These are phyloP conservation scores for Drosophila erecta DNA, from an alignment of 1,140 invertebrate genomes.

Conservation along the genomic window DNA sequence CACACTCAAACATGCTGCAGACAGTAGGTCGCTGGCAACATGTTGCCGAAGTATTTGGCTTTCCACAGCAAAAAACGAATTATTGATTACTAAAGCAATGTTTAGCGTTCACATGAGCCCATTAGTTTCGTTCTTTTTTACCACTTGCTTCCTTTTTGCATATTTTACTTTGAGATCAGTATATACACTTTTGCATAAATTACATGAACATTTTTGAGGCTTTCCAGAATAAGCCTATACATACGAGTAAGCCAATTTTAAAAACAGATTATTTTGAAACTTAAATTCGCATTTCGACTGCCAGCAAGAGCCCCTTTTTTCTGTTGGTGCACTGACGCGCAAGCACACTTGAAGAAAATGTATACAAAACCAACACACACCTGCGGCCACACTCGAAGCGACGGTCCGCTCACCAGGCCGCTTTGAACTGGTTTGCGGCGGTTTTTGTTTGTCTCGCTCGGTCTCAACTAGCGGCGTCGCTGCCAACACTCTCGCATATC, in stretches of 20 bases:
- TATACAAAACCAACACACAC: constrained; percentile 23
- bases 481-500: constrained; percentile 51
- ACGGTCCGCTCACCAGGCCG: constrained; percentile 42
- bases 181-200: not conserved
- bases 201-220: not conserved
- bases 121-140: too few relatives aligned
- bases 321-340: not conserved
- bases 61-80: not conserved
- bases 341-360: constrained; percentile 10
- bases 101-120: too few relatives aligned
- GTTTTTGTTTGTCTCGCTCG: constrained; percentile 41
- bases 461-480: constrained; percentile 30
- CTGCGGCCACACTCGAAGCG: constrained; percentile 40
- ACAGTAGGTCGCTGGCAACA: constrained; percentile 44
- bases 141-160: not conserved
- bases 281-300: too few relatives aligned
- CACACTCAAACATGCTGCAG: constrained; percentile 6
- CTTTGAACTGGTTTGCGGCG: constrained; percentile 73
- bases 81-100: too few relatives aligned
- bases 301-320: not conserved
- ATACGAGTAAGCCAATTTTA: not conserved
- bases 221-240: not conserved
- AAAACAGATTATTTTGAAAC: not conserved
- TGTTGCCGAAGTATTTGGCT: not conserved
- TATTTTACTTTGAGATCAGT: not conserved